Evolutionary conservation across 1,140 invertebrate species (phyloP), one percentile per base, ranked within the genome.

Genomic region (Brachionus rotundiformis): DNA sequence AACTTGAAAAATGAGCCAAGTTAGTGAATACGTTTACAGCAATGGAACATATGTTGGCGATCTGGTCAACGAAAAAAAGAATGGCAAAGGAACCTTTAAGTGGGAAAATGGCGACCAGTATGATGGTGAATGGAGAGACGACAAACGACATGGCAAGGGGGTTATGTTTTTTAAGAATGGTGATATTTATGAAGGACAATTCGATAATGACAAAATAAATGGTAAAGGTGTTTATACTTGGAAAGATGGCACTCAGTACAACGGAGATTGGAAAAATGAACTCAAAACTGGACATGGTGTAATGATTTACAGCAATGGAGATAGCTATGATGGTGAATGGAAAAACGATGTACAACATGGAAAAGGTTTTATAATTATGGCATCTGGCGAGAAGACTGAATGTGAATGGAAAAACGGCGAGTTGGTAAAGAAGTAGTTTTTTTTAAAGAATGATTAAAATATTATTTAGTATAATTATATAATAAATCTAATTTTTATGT

Each of bases 1-100:
- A 19, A 8, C 87, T 88, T 83, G 86, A 86, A 85, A 85, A 89
- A 85, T 84, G 84, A 84, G 84, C 87, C 87, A 86, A 87, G 86
- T 31, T 87, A 87, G 85, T 86, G 88, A 71, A 87, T 86, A 79
- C 84, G 86, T 82, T 87, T 88, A 86, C 82, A 82, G 83, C 4
- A 84, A 86, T 75, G 82, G 84, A 33, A 68, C 29, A 8, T 75
- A 75, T 29, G 6, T 47, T 29, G 71, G 71, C 13, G 41, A 75
- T 4, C 29, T 44, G 23, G 41, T 47, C 7, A 29, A 47, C 47
- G 23, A 75, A 23, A 75, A 75, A 27, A 47, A 47, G 41, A 44
- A 25, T n/a, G 68, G 68, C 7, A 73, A 73, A 73, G 68, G 68
- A 19, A 47, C 19, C 25, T 73, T 44, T 73, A 73, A 41, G 19